Evolutionary conservation across 2,113 vertebrate species (phyloP).

Genomic region (Verasper variegatus): DNA sequence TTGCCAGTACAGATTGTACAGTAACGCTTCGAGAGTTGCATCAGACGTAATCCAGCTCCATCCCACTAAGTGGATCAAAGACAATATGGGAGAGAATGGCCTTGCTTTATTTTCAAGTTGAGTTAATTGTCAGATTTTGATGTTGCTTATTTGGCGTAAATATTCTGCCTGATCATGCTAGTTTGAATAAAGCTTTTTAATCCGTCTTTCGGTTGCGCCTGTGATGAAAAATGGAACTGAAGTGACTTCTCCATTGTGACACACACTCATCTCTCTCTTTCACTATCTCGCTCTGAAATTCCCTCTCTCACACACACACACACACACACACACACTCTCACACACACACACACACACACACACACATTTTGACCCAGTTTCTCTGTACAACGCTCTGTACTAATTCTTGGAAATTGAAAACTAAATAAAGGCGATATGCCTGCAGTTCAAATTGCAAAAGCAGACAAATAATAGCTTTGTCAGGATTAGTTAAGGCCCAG

Average conservation of each 20-base stretch:
- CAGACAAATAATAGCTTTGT: slow-evolving; percentile 69
- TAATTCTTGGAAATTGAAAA: slow-evolving; percentile 76
- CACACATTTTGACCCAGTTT: slow-evolving; percentile 73
- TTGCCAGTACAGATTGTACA: slow-evolving; percentile 68
- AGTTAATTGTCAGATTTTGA: slow-evolving; percentile 69
- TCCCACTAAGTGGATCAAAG: slow-evolving; percentile 59
- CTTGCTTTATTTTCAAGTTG: slow-evolving; percentile 68
- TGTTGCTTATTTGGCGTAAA: slow-evolving; percentile 77
- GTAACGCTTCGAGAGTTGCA: slow-evolving; percentile 46
- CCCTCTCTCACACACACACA: slow-evolving; percentile 1
- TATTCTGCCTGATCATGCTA: slow-evolving; percentile 79
- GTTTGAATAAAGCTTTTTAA: slow-evolving; percentile 83
- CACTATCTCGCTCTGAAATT: slow-evolving; percentile 26
- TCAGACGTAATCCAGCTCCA: slow-evolving; percentile 51
- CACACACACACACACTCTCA: too few relatives aligned
- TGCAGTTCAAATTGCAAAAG: slow-evolving; percentile 57
- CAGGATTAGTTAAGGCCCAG: slow-evolving; percentile 55
- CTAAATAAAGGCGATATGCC: slow-evolving; percentile 63
- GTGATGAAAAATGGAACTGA: slow-evolving; percentile 47
- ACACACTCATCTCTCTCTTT: slow-evolving; percentile 2
- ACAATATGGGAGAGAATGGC: slow-evolving; percentile 71
- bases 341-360: not conserved
- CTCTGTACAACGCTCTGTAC: slow-evolving; percentile 48
- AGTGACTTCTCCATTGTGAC: slow-evolving; percentile 47
- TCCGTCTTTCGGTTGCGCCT: slow-evolving; percentile 54